Evolutionary conservation across 2,797 vertebrate species (phyloP), one percentile per base, ranked within the genome.

Genomic region (Choloepus didactylus): DNA sequence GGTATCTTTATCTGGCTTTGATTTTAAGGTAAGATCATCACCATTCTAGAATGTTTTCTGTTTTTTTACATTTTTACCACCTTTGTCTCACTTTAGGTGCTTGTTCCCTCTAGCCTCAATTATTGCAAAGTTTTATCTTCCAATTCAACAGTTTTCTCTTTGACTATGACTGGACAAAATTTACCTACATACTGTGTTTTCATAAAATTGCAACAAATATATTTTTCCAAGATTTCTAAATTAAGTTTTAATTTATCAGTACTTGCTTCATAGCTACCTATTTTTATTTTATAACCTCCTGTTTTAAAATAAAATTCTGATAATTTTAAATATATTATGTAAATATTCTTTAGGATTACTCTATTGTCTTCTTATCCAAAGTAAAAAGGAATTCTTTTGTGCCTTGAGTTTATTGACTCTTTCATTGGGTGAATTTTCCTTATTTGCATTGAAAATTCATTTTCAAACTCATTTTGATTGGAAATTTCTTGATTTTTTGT

Each of bases 171-270:
- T 66, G 72, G 60, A 60, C 89, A 95, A 86, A 35, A 54, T 56
- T 41, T 89, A 79, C 27, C 21, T 56, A 79, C 56, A 18, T 49
- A 31, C 54, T 91, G 27, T 81, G 9, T 23, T 75, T 75, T 60
- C 41, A n/a, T 64, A 77, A 77, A 89, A 89, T 80, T 77, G 9
- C 16, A 85, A 41, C 41, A 88, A 67, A 76, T 91, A 56, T 67
- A 54, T 94, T 95, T 41, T 80, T 88, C 49, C 31, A 80, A 38
- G 54, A 92, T 80, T 85, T 87, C 76, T 73, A 92, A 83, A 62
- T 93, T 54, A 46, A 56, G 80, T 29, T 8, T 18, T 72, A 89
- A 70, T 54, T 29, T 80, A 14, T 4, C 15, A 89, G 54, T 21
- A 62, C n/a, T 89, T 70, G 73, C 81, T 56, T 64, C 38, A 91